Base-by-base conservation (phyloP, 2,113 vertebrate species). In the Shinisaurus crocodilurus region DNA sequence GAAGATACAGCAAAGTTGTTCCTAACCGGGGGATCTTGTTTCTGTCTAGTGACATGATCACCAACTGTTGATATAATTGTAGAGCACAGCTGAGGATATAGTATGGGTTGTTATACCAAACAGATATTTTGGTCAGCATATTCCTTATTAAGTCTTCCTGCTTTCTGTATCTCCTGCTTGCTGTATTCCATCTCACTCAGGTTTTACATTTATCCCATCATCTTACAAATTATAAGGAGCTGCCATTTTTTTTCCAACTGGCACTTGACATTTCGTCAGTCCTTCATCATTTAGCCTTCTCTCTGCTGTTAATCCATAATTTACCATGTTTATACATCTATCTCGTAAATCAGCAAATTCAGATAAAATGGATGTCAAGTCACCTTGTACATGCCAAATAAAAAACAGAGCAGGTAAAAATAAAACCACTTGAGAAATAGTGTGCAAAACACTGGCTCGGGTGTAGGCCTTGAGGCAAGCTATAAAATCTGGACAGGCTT, bases 401-500 rank as follows among this genome's bases (percentile, higher is more conserved):
- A 77, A 85, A 72, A 84, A 6, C 43, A 6, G 40, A 87, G 18
- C 72, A 37, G n/a, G 34, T 50, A 82, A 69, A 70, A 84, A 45
- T 79, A 70, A 88, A 86, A 48, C 9, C 54, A 74, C n/a, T 57
- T 88, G 16, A n/a, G 72, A 75, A 80, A 80, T 69, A 37, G 29
- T 25, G 20, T 83, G 72, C 9, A 34, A 87, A 40, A 18, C n/a
- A 16, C 12, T 70, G n/a, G 45, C 45, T 70, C 43, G 15, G 57
- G 37, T 77, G 60, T 70, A 27, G 10, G 23, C 29, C 76, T 88
- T 77, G n/a, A 67, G 7, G 1, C 72, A 67, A 63, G 32, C 29
- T 57, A 34, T 89, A 84, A 89, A 84, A 87, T 20, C 6, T 88
- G 77, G 27, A 40, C 50, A 83, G 27, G 43, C 43, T 90, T 87